Evolutionary conservation across 2,113 vertebrate species (phyloP).

Genomic region (Sylvia atricapilla): DNA sequence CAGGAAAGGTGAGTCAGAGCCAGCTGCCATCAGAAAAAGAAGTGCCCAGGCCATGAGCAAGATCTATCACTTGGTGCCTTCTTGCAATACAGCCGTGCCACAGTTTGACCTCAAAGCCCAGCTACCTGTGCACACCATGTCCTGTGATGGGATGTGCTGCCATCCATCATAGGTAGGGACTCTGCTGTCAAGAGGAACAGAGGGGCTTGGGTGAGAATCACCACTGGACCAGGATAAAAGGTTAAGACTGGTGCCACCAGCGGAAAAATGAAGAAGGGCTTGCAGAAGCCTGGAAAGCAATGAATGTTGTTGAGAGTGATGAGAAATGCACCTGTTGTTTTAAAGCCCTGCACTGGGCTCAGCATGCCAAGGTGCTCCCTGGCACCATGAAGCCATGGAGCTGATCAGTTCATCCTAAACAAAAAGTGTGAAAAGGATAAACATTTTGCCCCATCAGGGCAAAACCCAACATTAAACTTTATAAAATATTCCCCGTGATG

Average conservation of each 20-base stretch:
- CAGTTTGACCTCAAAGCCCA: background rate
- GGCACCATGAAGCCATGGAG: background rate
- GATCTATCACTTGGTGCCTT: background rate
- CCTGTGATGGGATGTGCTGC: background rate
- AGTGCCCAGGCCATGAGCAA: background rate
- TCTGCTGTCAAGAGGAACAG: background rate
- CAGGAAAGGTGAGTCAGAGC: slow-evolving; percentile 53
- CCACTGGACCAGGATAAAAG: background rate
- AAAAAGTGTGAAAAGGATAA: background rate
- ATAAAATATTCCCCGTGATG: background rate
- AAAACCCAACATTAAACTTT: background rate
- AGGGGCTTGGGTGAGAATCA: background rate
- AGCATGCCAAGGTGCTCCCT: background rate
- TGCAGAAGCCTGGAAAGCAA: background rate
- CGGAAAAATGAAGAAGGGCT: background rate
- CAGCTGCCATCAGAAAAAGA: background rate
- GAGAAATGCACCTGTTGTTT: background rate
- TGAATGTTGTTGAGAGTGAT: background rate
- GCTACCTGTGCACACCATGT: fast-evolving
- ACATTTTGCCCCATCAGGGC: background rate
- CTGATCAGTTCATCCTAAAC: background rate
- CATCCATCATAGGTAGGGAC: no score
- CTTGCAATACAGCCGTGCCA: background rate
- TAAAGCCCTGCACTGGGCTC: background rate
- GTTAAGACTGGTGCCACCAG: background rate